Evolutionary conservation across 2,113 vertebrate genomes (phyloP), one percentile per base, ranked within the genome.

Genomic region (Meriones unguiculatus): DNA sequence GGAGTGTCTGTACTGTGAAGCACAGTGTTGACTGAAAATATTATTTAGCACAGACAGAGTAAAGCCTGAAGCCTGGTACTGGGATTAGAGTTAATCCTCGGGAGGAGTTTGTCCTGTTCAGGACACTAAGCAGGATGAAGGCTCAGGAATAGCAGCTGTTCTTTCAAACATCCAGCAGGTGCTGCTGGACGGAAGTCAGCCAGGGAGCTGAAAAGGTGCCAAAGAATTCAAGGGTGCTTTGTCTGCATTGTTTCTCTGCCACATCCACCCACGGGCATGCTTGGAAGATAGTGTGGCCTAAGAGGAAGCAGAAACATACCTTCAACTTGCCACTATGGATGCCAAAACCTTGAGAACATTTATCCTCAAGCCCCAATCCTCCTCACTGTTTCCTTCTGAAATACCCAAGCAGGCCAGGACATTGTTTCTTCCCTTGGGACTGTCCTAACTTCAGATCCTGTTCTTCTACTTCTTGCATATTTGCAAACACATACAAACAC

Each of bases 71-170:
- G 12, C 86, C 22, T 52, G 86, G 57, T 46, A 9, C 59, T 62
- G 75, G 90, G 86, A 78, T 96, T 89, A 89, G 90, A 78, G 84
- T 89, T 72, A 92, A 78, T 41, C 0, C 59, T 50, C 80, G 1
- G 2, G 62, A 70, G 59, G 35, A 52, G 2, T 67, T 95, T 73
- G 50, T 30, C 80, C 75, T 18, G 62, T 22, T 28, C 28, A 22
- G 62, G 57, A 11, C 30, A 1, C 73, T 32, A 14, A 72, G 86
- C 91, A 8, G 82, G 38, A 17, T 52, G 32, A 89, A 13, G 35
- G 3, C 50, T 82, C 73, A 25, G 50, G 82, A 24, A 30, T 38
- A 46, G 22, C 20, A 25, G 67, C 62, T 91, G 59, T 76, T 89
- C 84, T 25, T 80, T 89, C 80, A 75, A 7, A 35, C 73, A 28